A percentile compares a stretch with the other conserved stretches of the same genome.
Evolutionary conservation across 1,140 invertebrate genomes (phyloP).

Genomic region (Varroa destructor): DNA sequence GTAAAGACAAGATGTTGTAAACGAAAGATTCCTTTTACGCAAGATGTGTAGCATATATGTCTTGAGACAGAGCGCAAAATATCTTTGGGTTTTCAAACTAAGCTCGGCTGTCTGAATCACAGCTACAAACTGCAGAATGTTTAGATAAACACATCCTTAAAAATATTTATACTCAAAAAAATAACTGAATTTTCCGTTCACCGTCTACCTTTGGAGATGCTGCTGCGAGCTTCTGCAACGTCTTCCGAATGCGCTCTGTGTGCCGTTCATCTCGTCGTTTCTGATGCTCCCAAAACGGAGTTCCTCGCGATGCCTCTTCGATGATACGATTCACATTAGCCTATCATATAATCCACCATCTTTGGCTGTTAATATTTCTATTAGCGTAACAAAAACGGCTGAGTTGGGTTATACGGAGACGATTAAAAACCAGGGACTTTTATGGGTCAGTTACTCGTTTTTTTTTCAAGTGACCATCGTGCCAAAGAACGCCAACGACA

Average conservation of each 20-base stretch:
- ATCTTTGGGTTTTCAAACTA: too few species aligned
- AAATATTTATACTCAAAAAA: constrained; percentile 25
- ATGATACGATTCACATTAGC: constrained; percentile 50
- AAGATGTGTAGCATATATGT: too few species aligned
- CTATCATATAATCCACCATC: neutral
- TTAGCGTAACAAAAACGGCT: too few species aligned
- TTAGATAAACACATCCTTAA: neutral
- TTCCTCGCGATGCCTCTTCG: constrained; percentile 47
- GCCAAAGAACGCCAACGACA: neutral
- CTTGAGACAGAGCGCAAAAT: too few species aligned
- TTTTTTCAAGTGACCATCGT: neutral
- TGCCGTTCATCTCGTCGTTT: constrained; percentile 41
- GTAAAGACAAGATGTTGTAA: neutral
- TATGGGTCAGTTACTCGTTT: too few species aligned
- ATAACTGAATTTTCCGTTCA: constrained; percentile 24
- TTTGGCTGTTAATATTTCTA: too few species aligned
- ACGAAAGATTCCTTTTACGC: neutral
- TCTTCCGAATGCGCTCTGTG: constrained; percentile 43
- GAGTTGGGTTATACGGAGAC: too few species aligned
- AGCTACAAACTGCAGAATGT: neutral
- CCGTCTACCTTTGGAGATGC: constrained; percentile 40
- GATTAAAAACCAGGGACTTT: too few species aligned
- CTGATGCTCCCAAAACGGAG: constrained; percentile 48
- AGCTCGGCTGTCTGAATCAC: neutral
- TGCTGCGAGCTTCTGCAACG: constrained; percentile 37